Evolutionary conservation across 1,140 invertebrate genomes (phyloP).

Genomic region (Zaprionus lachaisei): DNA sequence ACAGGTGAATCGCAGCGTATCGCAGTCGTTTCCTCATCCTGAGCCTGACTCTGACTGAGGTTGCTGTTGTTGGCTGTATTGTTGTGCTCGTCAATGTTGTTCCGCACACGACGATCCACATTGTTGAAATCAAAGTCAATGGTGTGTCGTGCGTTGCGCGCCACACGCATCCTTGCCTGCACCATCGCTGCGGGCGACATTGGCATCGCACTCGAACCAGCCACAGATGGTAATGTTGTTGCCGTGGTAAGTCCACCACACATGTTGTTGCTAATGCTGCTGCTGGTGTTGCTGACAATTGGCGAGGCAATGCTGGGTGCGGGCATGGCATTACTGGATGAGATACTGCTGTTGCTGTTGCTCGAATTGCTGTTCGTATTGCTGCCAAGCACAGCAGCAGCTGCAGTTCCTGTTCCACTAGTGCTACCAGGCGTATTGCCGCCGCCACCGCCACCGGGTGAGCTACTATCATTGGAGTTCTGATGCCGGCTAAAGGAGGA

Average conservation of each 20-base stretch:
- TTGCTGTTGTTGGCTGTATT: conserved; percentile 85
- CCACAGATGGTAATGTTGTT: conserved; percentile 42
- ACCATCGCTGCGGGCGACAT: conserved; percentile 77
- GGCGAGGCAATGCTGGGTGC: conserved; percentile 61
- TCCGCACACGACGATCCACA: conserved; percentile 84
- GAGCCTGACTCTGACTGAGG: conserved; percentile 85
- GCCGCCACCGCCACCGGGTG: conserved; percentile 51
- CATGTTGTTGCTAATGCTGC: conserved; percentile 15
- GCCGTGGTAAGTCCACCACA: neutral
- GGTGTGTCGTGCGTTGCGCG: conserved; percentile 74
- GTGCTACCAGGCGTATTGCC: conserved; percentile 26
- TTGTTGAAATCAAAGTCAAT: conserved; percentile 77
- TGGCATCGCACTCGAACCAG: conserved; percentile 46
- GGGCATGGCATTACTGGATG: conserved; percentile 60
- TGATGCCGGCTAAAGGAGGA: conserved; percentile 85
- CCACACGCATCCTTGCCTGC: conserved; percentile 81
- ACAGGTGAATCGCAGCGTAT: conserved; percentile 83
- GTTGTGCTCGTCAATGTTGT: conserved; percentile 87
- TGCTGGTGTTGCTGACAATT: conserved; percentile 9
- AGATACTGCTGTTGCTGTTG: conserved; percentile 37
- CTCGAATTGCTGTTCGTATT: conserved; percentile 25
- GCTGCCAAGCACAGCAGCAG: conserved; percentile 25
- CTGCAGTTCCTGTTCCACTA: neutral
- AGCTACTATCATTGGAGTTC: conserved; percentile 73
- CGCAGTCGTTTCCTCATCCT: conserved; percentile 39